phyloP scores from a whole-genome alignment of 1,140 invertebrate genomes.

The Eumeta japonica region DNA sequence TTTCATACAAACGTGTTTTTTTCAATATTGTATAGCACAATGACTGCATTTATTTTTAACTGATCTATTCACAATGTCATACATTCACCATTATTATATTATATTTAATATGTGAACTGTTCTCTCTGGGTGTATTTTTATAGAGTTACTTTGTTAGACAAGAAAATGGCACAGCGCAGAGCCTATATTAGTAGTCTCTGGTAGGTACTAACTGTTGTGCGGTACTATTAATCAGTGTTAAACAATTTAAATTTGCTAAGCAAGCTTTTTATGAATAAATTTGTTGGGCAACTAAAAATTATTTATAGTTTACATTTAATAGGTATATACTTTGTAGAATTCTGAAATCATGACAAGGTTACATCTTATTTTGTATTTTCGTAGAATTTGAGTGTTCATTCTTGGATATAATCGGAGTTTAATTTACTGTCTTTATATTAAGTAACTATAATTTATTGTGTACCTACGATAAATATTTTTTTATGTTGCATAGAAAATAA shows the following conservation, averaged over 20 bases:
- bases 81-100: no score
- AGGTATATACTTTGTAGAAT: conserved; percentile 9
- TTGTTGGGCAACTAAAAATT: conserved; percentile 20
- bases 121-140: neutral
- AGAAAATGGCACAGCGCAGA: neutral
- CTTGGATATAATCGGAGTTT: no score
- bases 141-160: conserved; percentile 6
- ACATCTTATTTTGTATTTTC: conserved; percentile 21
- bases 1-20: no score
- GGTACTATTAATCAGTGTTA: conserved; percentile 2
- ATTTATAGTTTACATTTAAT: conserved; percentile 22
- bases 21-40: no score
- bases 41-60: conserved; percentile 13
- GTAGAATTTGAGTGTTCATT: conserved; percentile 18
- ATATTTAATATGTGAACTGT: no score
- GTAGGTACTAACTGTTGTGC: conserved; percentile 9
- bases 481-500: conserved; percentile 60
- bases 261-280: conserved; percentile 22
- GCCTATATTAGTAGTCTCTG: conserved; percentile 4
- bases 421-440: no score
- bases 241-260: conserved; percentile 13
- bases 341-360: conserved; percentile 24
- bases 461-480: conserved; percentile 57
- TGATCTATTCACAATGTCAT: no score
- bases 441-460: conserved; percentile 55